Evolutionary conservation across 2,888 invertebrate species (phyloP).

Genomic region (Drosophila melanocephala): DNA sequence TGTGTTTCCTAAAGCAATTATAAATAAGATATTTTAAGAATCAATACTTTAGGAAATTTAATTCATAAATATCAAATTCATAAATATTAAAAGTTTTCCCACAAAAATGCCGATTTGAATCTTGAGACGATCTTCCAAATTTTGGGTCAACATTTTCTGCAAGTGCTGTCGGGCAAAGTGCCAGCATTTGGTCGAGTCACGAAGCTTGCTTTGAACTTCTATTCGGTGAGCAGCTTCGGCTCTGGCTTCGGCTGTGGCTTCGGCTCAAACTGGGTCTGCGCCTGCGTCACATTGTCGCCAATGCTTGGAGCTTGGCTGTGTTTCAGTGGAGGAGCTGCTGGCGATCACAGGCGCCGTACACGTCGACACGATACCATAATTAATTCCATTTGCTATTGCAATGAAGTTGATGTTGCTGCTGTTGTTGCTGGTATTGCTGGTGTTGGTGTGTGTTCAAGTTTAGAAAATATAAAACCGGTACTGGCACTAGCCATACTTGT

Average conservation of each 20-base stretch:
- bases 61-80: background rate
- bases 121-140: background rate
- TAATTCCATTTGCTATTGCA: constrained; percentile 65
- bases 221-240: constrained; percentile 17
- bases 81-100: background rate
- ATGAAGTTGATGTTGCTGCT: constrained; percentile 41
- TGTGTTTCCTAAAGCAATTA: background rate
- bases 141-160: background rate
- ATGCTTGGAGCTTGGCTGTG: constrained; percentile 4
- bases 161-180: constrained; percentile 29
- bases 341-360: constrained; percentile 56
- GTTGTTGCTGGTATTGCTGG: constrained; percentile 12
- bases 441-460: constrained; percentile 65
- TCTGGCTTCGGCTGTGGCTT: constrained; percentile 17
- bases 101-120: no score
- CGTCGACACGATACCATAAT: constrained; percentile 66
- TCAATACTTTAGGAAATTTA: background rate
- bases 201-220: constrained; percentile 49
- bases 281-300: constrained; percentile 38
- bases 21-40: background rate
- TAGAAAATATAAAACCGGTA: constrained; percentile 75
- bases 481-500: constrained; percentile 76
- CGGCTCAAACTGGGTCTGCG: constrained; percentile 13
- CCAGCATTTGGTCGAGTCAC: constrained; percentile 67
- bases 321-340: constrained; percentile 21